Evolutionary conservation across 2,888 invertebrate species (phyloP), one percentile per base, ranked within the genome.

Genomic region (Tipula helvola): DNA sequence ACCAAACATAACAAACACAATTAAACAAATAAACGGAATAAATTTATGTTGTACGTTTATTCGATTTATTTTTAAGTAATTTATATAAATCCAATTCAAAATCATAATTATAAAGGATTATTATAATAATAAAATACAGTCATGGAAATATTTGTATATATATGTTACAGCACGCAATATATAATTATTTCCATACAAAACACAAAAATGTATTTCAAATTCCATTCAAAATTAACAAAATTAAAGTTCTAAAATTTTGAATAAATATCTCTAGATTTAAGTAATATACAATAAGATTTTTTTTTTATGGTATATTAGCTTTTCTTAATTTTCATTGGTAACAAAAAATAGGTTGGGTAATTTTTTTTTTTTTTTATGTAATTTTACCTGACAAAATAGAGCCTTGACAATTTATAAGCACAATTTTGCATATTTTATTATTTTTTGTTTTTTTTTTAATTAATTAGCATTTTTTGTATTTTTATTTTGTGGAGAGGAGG

Each of bases 341-440:
- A 52, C 41, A 41, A 87, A 71, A 71, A 71, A 71, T 3, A 12
- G 28, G 28, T 71, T 36, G 28, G 47, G n/a, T 28, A 86, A 47
- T 85, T 57, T 36, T 86, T 90, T 88, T 36, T n/a, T 86, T 52
- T 16, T 52, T 87, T 87, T 87, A 87, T 71, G 87, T 87, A 87
- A 88, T 88, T 89, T 91, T 91, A 91, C 91, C 91, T 91, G 91
- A 91, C 90, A 91, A 89, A 90, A 91, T 91, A 89, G 91, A 90
- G 91, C 92, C 91, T 91, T 90, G 89, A 89, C 88, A 89, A 87
- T 86, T 87, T 87, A 87, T 87, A 85, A 88, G 87, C 88, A 88
- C 87, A 88, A 87, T 87, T 84, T 39, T 36, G 36, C 39, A 39
- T 84, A 84, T 84, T 36, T 36, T 36, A 86, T 18, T 18, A 86